Evolutionary conservation across 2,113 vertebrate species (phyloP).

Genomic region (Eretmochelys imbricata): DNA sequence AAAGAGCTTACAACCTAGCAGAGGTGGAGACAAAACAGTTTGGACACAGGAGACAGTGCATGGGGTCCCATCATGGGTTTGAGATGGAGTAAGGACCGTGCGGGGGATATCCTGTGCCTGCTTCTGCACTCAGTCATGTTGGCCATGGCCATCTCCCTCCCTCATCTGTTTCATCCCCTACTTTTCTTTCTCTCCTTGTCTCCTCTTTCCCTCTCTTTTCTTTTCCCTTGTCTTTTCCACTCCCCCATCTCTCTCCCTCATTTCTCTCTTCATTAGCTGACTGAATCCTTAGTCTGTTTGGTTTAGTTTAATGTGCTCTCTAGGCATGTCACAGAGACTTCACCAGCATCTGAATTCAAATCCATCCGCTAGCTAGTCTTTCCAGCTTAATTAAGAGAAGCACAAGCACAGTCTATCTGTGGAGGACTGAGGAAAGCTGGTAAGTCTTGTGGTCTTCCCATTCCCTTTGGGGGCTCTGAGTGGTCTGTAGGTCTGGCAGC

Average conservation of each 20-base stretch:
- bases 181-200: background rate
- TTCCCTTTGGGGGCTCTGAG: background rate
- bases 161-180: background rate
- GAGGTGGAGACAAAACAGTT: conserved; percentile 5
- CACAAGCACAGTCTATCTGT: background rate
- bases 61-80: conserved; percentile 20
- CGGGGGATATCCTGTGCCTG: background rate
- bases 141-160: rapidly evolving
- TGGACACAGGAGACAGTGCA: conserved; percentile 2
- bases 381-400: conserved; percentile 72
- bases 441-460: background rate
- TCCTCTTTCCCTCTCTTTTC: background rate
- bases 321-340: conserved; percentile 60
- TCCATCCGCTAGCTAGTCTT: conserved; percentile 64
- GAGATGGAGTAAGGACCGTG: conserved; percentile 10
- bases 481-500: background rate
- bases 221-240: background rate
- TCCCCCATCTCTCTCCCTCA: background rate
- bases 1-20: background rate
- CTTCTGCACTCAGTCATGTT: background rate
- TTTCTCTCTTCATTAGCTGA: conserved; percentile 69
- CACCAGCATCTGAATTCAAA: conserved; percentile 60
- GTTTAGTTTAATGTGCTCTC: conserved; percentile 75
- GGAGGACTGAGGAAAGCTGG: conserved; percentile 1
- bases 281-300: conserved; percentile 69